Evolutionary conservation across 2,888 invertebrate genomes (phyloP).

Genomic region (Cataglyphis livida): DNA sequence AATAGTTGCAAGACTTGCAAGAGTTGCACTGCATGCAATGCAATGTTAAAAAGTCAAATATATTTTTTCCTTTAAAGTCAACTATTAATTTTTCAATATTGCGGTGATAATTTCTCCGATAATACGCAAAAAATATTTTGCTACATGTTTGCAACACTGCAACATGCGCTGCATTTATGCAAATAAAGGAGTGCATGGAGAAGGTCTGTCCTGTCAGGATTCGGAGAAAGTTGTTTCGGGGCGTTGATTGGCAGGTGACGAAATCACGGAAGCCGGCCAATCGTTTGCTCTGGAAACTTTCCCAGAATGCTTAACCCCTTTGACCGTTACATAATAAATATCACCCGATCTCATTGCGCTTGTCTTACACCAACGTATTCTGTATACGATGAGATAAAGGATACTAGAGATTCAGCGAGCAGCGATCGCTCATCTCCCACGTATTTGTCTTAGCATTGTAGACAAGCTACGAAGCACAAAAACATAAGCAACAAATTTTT

Average conservation of each 20-base stretch:
- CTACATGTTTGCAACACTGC: neutral
- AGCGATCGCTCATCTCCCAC: constrained; percentile 60
- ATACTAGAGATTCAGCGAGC: constrained; percentile 25
- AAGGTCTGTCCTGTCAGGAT: constrained; percentile 68
- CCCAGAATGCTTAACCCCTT: constrained; percentile 78
- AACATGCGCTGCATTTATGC: constrained; percentile 59
- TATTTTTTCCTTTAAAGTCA: neutral
- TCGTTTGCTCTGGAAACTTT: constrained; percentile 78
- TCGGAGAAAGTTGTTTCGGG: constrained; percentile 81
- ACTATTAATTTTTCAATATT: neutral
- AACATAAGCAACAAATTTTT: neutral
- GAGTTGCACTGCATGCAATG: neutral
- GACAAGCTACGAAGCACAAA: neutral
- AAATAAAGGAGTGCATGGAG: constrained; percentile 49
- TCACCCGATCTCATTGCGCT: constrained; percentile 65
- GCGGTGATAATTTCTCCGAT: neutral
- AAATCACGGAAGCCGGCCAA: constrained; percentile 80
- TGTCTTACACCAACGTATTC: constrained; percentile 65
- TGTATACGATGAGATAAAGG: constrained; percentile 65
- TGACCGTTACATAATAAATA: constrained; percentile 79
- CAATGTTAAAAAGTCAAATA: constrained; percentile 16
- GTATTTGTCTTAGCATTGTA: constrained; percentile 15
- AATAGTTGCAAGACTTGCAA: neutral
- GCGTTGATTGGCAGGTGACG: constrained; percentile 80
- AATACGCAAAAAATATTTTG: constrained; percentile 2